Evolutionary conservation across 2,888 invertebrate species (phyloP), one percentile per base, ranked within the genome.

Genomic region (Ditylenchus weischeri): DNA sequence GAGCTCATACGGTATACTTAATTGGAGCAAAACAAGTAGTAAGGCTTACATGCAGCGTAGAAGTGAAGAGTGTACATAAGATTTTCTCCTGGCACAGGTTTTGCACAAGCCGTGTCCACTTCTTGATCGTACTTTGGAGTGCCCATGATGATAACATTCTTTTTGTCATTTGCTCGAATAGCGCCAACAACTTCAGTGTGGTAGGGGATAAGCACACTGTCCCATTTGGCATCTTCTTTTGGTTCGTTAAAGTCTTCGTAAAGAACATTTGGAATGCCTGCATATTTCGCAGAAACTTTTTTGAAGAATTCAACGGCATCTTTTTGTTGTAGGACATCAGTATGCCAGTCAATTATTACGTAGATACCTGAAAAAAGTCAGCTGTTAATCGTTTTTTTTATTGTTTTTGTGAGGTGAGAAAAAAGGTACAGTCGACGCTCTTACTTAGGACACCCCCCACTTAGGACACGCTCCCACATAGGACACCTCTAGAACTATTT

Each of bases 51-150:
- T 2, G 50, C 69, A 15, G 69, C 69, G 38, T 69, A 69, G n/a
- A 57, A 69, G 35, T 69, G 69, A 23, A 69, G 21, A 7, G 72
- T 72, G 62, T 69, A 69, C 60, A 61, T 61, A 36, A 69, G 18
- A 43, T 69, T 69, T 18, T 38, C 11, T 3, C 36, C 72, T 15
- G 4, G 29, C 38, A 69, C 64, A n/a, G 69, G 69, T 19, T 60
- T 57, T 6, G 4, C 23, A 1, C 66, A 18, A 1, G 72, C 69
- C 23, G 18, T 38, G 48, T 69, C 72, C 18, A 69, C 69, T 11
- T 72, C 67, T 50, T 71, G 70, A 29, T n/a, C 19, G 7, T 13
- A 58, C 21, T 8, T 58, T 15, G 72, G 62, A 15, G 69, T 72
- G 19, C 69, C 69, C 19, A 64, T 21, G 11, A 69, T 49, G 19